Evolutionary conservation across 1,140 invertebrate genomes (phyloP).

Genomic region (Stegodyphus dumicola): DNA sequence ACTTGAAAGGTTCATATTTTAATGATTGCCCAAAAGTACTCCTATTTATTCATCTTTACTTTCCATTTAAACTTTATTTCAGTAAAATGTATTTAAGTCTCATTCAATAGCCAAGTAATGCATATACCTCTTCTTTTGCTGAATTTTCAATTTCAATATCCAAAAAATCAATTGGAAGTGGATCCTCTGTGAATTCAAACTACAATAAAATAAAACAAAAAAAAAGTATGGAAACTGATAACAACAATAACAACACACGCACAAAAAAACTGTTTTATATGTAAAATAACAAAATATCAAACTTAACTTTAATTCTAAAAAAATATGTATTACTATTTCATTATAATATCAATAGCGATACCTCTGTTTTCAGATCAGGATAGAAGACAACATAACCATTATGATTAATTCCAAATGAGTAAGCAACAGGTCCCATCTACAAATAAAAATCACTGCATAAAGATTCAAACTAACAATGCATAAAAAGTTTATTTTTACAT

Average conservation of each 20-base stretch:
- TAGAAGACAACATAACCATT: slow-evolving; percentile 72
- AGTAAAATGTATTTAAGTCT: too few species aligned
- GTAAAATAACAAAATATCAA: too few species aligned
- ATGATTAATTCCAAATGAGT: slow-evolving; percentile 71
- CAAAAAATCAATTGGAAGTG: slow-evolving; percentile 48
- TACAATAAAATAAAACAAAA: slow-evolving; percentile 4
- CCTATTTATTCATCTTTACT: too few species aligned
- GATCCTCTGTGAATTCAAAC: slow-evolving; percentile 52
- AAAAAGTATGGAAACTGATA: too few species aligned
- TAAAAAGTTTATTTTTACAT: too few species aligned
- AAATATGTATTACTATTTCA: background rate
- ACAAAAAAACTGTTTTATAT: too few species aligned
- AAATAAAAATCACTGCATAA: slow-evolving; percentile 26
- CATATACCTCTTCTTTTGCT: slow-evolving; percentile 43
- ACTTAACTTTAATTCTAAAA: background rate
- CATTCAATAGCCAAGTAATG: too few species aligned
- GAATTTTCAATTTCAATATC: slow-evolving; percentile 52
- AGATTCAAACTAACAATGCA: too few species aligned
- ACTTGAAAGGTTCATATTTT: too few species aligned
- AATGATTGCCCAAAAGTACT: too few species aligned
- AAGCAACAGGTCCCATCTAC: slow-evolving; percentile 71
- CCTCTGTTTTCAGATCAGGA: slow-evolving; percentile 68
- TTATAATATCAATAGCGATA: slow-evolving; percentile 26
- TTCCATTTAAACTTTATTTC: too few species aligned
- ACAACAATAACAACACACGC: too few species aligned